Percentiles rank a stretch among this genome's conserved stretches.
phyloP scores from a whole-genome alignment of 2,113 vertebrate species.

The Tapirus terrestris region DNA sequence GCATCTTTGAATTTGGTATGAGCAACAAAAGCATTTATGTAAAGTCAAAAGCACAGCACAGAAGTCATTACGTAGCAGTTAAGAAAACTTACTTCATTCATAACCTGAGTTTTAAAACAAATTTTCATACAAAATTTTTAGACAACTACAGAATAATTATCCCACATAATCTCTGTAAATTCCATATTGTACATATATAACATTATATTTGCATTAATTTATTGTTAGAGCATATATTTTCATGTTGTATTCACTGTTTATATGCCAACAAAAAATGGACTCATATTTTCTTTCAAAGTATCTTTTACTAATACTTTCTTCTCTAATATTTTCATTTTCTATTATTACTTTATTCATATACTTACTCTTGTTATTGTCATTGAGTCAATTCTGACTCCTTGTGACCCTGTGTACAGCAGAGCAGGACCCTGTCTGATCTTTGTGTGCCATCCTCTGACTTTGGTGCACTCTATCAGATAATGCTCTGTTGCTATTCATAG shows the following conservation, averaged over 20 bases:
- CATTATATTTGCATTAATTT: background rate
- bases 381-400: no score
- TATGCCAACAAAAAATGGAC: rapidly evolving
- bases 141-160: constrained; percentile 59
- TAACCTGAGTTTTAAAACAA: constrained; percentile 66
- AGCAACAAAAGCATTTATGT: constrained; percentile 81
- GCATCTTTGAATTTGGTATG: constrained; percentile 81
- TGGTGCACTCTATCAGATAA: no score
- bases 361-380: background rate
- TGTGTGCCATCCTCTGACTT: no score
- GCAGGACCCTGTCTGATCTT: no score
- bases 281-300: background rate
- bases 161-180: background rate
- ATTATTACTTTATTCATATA: background rate
- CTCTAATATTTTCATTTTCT: rapidly evolving
- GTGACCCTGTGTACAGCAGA: no score
- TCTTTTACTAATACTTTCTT: background rate
- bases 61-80: constrained; percentile 73
- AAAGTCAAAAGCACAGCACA: constrained; percentile 81
- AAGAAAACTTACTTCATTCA: constrained; percentile 80
- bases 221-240: background rate
- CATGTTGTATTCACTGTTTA: background rate
- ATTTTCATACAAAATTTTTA: constrained; percentile 78
- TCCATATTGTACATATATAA: background rate
- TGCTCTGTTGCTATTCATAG: no score